These are phyloP conservation scores for Zoanthus sansibaricus DNA, from an alignment of 92 coral and sea anemone genomes.

Conservation along the genomic window DNA sequence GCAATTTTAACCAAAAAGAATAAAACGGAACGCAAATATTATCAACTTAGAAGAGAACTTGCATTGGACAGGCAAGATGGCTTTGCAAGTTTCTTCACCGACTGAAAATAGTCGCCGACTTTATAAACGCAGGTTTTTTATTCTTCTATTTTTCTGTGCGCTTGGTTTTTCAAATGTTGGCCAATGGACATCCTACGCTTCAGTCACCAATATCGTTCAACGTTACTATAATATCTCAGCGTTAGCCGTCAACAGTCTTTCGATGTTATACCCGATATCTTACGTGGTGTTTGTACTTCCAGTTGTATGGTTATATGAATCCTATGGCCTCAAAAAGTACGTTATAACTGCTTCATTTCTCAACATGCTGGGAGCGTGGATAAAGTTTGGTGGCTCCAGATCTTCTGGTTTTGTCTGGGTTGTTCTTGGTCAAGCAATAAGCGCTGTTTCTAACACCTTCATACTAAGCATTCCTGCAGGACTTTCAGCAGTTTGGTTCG, in stretches of 20 bases:
- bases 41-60: too few species aligned
- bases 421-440: constrained; percentile 71
- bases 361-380: constrained; percentile 76
- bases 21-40: too few species aligned
- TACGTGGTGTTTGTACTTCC: constrained; percentile 63
- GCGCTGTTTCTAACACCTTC: constrained; percentile 73
- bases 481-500: constrained; percentile 78
- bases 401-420: constrained; percentile 65
- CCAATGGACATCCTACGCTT: too few species aligned
- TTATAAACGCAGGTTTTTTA: too few species aligned
- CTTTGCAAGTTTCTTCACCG: too few species aligned
- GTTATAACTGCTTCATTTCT: constrained; percentile 59
- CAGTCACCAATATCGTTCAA: too few species aligned
- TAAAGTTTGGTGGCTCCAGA: constrained; percentile 60
- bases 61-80: too few species aligned
- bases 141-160: too few species aligned
- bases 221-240: too few species aligned
- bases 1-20: too few species aligned
- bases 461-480: constrained; percentile 72
- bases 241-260: constrained; percentile 11
- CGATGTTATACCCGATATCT: constrained; percentile 61
- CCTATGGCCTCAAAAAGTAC: constrained; percentile 65
- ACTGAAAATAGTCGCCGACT: too few species aligned
- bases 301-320: constrained; percentile 66
- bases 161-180: too few species aligned